These are phyloP conservation scores for Drosophila watanabei DNA, from an alignment of 1,140 invertebrate species.

Conservation along the genomic window DNA sequence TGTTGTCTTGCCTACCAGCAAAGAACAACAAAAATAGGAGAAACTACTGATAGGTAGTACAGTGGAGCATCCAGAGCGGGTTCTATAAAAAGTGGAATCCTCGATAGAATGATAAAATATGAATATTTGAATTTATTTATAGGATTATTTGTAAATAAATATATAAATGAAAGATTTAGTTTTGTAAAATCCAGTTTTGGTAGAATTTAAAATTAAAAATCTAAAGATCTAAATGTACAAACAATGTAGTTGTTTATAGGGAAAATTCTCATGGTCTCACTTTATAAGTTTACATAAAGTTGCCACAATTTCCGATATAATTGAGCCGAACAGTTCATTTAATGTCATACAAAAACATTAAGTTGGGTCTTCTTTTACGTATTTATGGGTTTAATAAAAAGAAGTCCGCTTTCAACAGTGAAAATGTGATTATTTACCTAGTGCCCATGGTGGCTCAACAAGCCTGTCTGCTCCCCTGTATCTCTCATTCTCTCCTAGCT, in stretches of 20 bases:
- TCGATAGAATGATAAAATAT: background rate
- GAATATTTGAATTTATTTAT: background rate
- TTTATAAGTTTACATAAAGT: background rate
- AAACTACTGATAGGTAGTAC: slow-evolving; percentile 25
- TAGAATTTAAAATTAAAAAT: too few relatives aligned
- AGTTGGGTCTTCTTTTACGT: background rate
- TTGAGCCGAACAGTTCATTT: background rate
- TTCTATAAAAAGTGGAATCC: background rate
- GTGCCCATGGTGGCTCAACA: background rate
- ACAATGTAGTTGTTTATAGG: too few relatives aligned
- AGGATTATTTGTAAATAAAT: background rate
- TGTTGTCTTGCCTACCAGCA: slow-evolving; percentile 46
- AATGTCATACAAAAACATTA: too few relatives aligned
- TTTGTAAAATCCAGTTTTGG: too few relatives aligned
- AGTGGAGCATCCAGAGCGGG: slow-evolving; percentile 9
- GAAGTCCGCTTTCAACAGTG: background rate
- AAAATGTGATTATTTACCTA: background rate
- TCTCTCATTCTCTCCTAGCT: slow-evolving; percentile 39
- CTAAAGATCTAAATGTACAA: too few relatives aligned
- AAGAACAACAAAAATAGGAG: slow-evolving; percentile 37
- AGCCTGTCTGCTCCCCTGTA: slow-evolving; percentile 6
- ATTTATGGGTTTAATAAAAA: too few relatives aligned
- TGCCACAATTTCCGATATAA: background rate
- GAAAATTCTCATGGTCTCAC: too few relatives aligned
- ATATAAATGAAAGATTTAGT: too few relatives aligned